These are phyloP conservation scores for Natrix natrix DNA, from an alignment of 2,797 vertebrate species.

Conservation along the genomic window DNA sequence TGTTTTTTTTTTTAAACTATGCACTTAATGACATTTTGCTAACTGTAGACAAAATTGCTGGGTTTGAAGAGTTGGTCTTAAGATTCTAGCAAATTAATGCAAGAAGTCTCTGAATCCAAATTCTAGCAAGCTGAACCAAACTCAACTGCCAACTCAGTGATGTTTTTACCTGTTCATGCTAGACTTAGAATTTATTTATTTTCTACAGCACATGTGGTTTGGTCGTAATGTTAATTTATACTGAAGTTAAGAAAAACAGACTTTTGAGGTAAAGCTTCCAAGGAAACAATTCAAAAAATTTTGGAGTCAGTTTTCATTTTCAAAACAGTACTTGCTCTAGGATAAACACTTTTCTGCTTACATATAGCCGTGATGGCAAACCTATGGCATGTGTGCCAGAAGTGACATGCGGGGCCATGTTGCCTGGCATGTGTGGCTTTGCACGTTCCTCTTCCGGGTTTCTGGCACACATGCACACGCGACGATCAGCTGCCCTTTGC, in stretches of 20 bases:
- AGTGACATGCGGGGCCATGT: too few species aligned
- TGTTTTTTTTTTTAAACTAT: background rate
- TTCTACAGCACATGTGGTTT: background rate
- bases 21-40: background rate
- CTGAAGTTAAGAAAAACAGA: background rate
- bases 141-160: background rate
- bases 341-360: background rate
- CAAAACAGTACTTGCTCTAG: background rate
- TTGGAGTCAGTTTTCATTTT: background rate
- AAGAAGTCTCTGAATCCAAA: background rate
- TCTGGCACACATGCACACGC: too few species aligned
- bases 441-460: too few species aligned
- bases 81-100: background rate
- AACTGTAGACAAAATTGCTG: background rate
- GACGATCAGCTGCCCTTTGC: too few species aligned
- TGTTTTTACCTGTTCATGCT: too few species aligned
- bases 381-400: too few species aligned
- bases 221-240: background rate
- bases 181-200: background rate
- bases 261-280: background rate
- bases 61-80: background rate
- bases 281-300: background rate
- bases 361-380: background rate
- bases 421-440: too few species aligned
- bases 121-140: background rate